Conservation (phyloP, 2,113 vertebrate genomes). For the Ageneiosus marmoratus region DNA sequence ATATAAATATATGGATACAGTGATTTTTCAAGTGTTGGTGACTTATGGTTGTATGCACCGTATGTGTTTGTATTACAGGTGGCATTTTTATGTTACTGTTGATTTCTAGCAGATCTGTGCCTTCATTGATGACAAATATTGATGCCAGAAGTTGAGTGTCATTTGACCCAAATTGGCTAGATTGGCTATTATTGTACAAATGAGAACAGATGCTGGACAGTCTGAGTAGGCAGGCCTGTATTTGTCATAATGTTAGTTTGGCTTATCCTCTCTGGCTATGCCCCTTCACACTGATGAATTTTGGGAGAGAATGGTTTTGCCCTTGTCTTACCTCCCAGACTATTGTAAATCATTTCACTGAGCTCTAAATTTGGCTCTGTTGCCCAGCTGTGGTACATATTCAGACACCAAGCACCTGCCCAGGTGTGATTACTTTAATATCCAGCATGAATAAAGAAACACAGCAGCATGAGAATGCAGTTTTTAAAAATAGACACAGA, state of each 20-base stretch:
- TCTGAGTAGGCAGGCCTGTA: neutral
- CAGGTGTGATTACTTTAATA: neutral
- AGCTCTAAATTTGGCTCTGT: constrained; percentile 20
- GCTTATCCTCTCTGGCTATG: neutral
- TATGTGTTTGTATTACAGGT: neutral
- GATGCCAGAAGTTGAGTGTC: neutral
- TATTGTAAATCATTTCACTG: constrained; percentile 7
- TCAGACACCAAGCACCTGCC: constrained; percentile 2
- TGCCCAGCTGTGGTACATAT: constrained; percentile 2
- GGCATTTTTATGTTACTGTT: neutral
- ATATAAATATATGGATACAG: neutral
- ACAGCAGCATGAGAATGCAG: neutral
- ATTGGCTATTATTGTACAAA: constrained; percentile 14
- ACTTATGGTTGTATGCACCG: neutral
- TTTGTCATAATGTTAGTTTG: constrained; percentile 2
- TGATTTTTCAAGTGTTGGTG: neutral
- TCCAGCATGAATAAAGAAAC: neutral
- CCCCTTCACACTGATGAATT: constrained; percentile 7
- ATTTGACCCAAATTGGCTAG: neutral
- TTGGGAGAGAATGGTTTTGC: neutral
- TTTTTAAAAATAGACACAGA: neutral
- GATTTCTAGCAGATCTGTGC: neutral
- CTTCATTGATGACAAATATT: neutral
- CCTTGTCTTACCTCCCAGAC: constrained; percentile 5
- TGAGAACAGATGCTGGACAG: constrained; percentile 25